Percentiles rank a stretch among this genome's conserved stretches.
These are phyloP conservation scores for Odontophorus gujanensis DNA, from an alignment of 2,113 vertebrate genomes.

Conservation along the genomic window DNA sequence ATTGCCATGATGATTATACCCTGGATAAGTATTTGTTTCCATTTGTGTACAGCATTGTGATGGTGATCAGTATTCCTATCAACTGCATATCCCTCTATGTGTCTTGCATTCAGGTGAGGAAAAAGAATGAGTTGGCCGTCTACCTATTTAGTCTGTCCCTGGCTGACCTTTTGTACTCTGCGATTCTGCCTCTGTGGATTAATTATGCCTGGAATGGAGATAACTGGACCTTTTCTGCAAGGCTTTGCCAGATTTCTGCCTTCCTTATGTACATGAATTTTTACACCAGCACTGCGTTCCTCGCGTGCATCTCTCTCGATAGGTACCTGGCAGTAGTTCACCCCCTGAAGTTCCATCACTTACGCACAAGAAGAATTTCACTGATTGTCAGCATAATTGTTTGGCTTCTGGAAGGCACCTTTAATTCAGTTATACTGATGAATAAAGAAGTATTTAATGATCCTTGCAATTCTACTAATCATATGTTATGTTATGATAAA, in stretches of 20 bases:
- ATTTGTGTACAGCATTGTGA: slow-evolving; percentile 78
- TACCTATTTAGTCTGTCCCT: slow-evolving; percentile 88
- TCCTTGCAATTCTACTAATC: slow-evolving; percentile 28
- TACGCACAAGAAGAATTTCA: slow-evolving; percentile 82
- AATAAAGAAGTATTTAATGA: slow-evolving; percentile 68
- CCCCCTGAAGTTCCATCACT: slow-evolving; percentile 78
- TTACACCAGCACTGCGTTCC: slow-evolving; percentile 85
- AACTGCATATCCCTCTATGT: slow-evolving; percentile 84
- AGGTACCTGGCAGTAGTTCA: slow-evolving; percentile 89
- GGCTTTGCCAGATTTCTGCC: slow-evolving; percentile 72
- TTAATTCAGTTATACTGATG: slow-evolving; percentile 78
- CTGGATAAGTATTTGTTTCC: slow-evolving; percentile 83
- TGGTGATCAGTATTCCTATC: slow-evolving; percentile 82
- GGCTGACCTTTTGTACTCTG: slow-evolving; percentile 84
- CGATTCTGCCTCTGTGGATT: slow-evolving; percentile 85
- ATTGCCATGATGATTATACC: slow-evolving; percentile 53
- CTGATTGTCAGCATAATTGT: slow-evolving; percentile 67
- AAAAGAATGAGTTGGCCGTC: slow-evolving; percentile 86
- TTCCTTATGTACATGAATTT: slow-evolving; percentile 85
- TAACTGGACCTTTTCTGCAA: slow-evolving; percentile 75
- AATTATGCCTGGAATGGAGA: slow-evolving; percentile 80
- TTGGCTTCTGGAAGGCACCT: slow-evolving; percentile 81
- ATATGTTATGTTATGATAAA: slow-evolving; percentile 82
- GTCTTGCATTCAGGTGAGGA: slow-evolving; percentile 84
- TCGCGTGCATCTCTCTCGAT: slow-evolving; percentile 88